Base-by-base conservation (phyloP, 2,888 invertebrate species). In the Conus canariensis region DNA sequence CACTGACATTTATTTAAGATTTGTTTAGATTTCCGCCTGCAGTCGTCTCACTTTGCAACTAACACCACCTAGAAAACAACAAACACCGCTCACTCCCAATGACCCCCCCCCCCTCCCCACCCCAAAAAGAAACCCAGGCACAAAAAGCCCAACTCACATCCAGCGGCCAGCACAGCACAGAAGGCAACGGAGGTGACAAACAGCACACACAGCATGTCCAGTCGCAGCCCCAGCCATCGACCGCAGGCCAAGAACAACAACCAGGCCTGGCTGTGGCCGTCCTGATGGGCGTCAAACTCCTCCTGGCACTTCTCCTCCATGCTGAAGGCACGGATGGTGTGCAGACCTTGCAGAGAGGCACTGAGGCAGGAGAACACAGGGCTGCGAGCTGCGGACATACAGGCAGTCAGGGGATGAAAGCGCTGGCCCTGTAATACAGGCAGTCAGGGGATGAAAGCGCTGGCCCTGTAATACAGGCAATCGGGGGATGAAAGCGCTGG, bases 361-460 rank as follows among this genome's bases (percentile, higher is more conserved):
- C 98, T 98, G 94, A 99, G 97, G 95, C 99, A 99, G 4, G 98
- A 98, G 97, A 99, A 99, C n/a, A 99, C 98, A 0, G 99, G 99
- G 94, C 99, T 99, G 91, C 99, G 98, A 92, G 98, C 98, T 98
- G 96, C 6, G 58, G 58, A 12, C 60, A 64, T 64, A 45, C 45
- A 45, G 45, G 45, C 45, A 45, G 45, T 45, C 4, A 3, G 45
- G 45, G 45, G 45, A 45, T 45, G 4, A 45, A 45, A 45, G 45
- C 3, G 45, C 45, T 45, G 45, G 4, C 45, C 2, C 2, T 45
- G 45, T 45, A 45, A 45, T 1, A 45, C 45, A 45, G 45, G 2
- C 45, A 45, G 45, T 45, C 45, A 3, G 45, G 45, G 45, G 45
- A 45, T 45, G 45, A 45, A 45, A 45, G 45, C 3, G 45, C 4